Percentiles rank a stretch among this genome's conserved stretches.
phyloP scores from a whole-genome alignment of 2,888 invertebrate genomes.

The Synanthedon tipuliformis region DNA sequence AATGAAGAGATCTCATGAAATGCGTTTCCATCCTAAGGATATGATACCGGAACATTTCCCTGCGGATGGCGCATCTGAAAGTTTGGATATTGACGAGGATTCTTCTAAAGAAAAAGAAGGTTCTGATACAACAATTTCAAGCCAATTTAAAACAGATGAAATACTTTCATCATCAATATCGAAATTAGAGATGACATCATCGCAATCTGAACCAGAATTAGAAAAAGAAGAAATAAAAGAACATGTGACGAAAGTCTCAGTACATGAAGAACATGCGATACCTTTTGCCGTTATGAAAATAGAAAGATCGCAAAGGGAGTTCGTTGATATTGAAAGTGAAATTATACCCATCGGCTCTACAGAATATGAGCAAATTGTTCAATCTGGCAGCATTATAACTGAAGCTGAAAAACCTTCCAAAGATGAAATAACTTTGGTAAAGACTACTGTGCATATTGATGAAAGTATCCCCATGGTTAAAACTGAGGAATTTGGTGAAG shows the following conservation, averaged over 20 bases:
- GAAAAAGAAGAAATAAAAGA: conserved; percentile 37
- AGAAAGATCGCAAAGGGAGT: conserved; percentile 44
- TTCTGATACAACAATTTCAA: conserved; percentile 59
- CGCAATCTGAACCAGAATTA: conserved; percentile 37
- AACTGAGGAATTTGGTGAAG: conserved; percentile 14
- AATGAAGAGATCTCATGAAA: conserved; percentile 92
- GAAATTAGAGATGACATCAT: conserved; percentile 49
- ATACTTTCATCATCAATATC: conserved; percentile 56
- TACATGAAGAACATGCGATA: conserved; percentile 31
- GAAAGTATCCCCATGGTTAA: conserved; percentile 23
- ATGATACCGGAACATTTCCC: conserved; percentile 63
- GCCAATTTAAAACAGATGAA: conserved; percentile 58
- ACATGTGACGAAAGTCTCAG: conserved; percentile 22
- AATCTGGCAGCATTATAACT: conserved; percentile 42
- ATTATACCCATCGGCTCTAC: conserved; percentile 56
- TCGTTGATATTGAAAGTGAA: conserved; percentile 62
- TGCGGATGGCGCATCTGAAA: conserved; percentile 47
- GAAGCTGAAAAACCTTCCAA: conserved; percentile 33
- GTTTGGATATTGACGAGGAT: conserved; percentile 52
- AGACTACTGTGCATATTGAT: conserved; percentile 24
- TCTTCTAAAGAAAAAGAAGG: conserved; percentile 50
- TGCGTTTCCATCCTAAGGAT: conserved; percentile 82
- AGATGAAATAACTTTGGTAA: conserved; percentile 28
- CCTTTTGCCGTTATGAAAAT: conserved; percentile 53
- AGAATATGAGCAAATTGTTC: conserved; percentile 55